Base-by-base conservation (phyloP, 2,113 vertebrate species). In the Gobio gobio region DNA sequence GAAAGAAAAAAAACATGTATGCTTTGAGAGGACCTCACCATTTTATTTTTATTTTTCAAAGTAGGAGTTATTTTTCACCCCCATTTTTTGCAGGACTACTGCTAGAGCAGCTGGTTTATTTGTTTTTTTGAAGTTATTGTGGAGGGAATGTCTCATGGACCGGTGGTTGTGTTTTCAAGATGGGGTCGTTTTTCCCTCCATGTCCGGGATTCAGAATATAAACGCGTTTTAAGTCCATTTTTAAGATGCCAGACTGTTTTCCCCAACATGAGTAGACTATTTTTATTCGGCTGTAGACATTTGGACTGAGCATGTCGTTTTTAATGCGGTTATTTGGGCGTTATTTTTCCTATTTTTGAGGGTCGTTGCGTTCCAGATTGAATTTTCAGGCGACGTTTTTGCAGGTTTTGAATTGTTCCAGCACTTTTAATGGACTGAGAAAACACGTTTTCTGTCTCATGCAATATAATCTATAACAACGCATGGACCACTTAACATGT, bases 141-240 rank as follows among this genome's bases (percentile, higher is more conserved):
- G 87, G 87, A 90, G 74, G 87, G 85, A 85, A 72, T 88, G 86
- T 86, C 84, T 88, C 89, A 78, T 86, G 89, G 89, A 90, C 90
- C 72, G 63, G 80, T 86, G 16, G 58, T 86, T 58, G 89, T 89
- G 89, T 87, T 85, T 72, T 43, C 79, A 75, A 86, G 85, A 72
- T 82, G 26, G 83, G 70, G 66, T 89, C 87, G 82, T 75, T 85
- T 83, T 85, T 82, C 61, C 61, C 90, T 92, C 80, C 91, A 89
- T 88, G 87, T 85, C 77, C 86, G 89, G 84, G 88, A 90, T 83
- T 85, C 72, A 63, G 87, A 82, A 87, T 91, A 78, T 86, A 24
- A 83, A 82, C 29, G 56, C 7, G 88, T 92, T 93, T 91, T 87
- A 82, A 61, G 45, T 10, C 43, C 14, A 47, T 83, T 86, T 86